Evolutionary conservation across 2,797 vertebrate genomes (phyloP).

Genomic region (Phataginus tetradactyla): DNA sequence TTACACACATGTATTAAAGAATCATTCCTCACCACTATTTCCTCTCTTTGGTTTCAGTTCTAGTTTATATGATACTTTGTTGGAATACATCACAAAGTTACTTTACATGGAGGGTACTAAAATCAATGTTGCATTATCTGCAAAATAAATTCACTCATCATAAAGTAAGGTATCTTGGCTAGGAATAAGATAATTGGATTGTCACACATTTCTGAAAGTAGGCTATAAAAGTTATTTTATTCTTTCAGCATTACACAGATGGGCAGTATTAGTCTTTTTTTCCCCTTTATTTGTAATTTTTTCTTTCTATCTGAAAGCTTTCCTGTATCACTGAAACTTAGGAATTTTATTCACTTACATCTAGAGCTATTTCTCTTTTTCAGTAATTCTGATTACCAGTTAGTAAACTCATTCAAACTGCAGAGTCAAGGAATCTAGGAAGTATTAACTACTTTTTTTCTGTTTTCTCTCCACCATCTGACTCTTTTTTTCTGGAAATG

Average conservation of each 20-base stretch:
- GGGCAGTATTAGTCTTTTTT: not conserved
- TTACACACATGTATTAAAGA: slow-evolving; percentile 17
- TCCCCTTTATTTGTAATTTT: not conserved
- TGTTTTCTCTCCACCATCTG: not conserved
- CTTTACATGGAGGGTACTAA: not conserved
- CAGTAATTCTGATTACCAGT: not conserved
- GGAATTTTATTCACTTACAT: not conserved
- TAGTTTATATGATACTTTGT: not conserved
- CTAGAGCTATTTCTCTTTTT: not conserved
- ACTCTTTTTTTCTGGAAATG: not conserved
- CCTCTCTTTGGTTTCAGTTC: not conserved
- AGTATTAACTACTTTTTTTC: not conserved
- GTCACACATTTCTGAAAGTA: not conserved
- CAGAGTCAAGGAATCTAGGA: not conserved
- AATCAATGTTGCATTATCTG: not conserved
- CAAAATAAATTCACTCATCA: slow-evolving; percentile 17
- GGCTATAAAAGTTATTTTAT: not conserved
- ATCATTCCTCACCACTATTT: not conserved
- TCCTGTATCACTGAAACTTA: not conserved
- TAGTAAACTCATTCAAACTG: not conserved
- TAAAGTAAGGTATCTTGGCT: not conserved
- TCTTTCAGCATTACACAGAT: not conserved
- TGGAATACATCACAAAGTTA: not conserved
- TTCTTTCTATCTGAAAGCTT: not conserved
- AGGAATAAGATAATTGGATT: not conserved